Base-by-base conservation (phyloP, 2,888 invertebrate genomes). In the Hemicrepidius hirtus region DNA sequence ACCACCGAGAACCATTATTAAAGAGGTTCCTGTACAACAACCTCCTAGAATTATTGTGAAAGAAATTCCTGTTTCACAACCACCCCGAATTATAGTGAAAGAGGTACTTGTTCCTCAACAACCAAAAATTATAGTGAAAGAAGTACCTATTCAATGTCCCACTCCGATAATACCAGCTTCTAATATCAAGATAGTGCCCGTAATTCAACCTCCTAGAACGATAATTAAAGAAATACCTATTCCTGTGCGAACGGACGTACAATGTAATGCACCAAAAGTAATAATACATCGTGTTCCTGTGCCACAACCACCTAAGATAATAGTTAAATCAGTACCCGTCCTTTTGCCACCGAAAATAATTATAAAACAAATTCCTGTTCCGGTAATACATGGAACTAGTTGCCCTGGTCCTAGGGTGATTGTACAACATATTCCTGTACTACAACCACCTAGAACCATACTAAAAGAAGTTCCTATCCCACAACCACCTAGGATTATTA, bases 391-490 rank as follows among this genome's bases (percentile, higher is more conserved):
- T 16, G 68, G 60, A 12, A 28, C 12, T 6, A 49, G 5, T 20
- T 68, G 68, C 40, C 60, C 62, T n/a, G 12, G 1, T 9, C 68
- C 68, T 28, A 60, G 50, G 21, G n/a, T 62, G 13, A 4, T 68
- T 16, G 7, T 68, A 13, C 68, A 68, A 18, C 59, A 41, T 9
- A 32, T 71, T 9, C 65, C 65, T 21, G 21, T 71, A n/a, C 16
- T 59, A 2, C 40, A 50, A 35, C 71, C 71, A 13, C 63, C 63
- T 53, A 35, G 50, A 35, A 24, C 21, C n/a, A 41, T 73, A n/a
- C 21, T 66, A n/a, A 69, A 69, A 50, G 65, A 68, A 35, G 60
- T 69, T 10, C 65, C 68, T 24, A 40, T 69, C 5, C 63, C 59
- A 3, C 62, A 62, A 35, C 62, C 68, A 6, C 68, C 68, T 20